phyloP scores from a whole-genome alignment of 2,888 invertebrate genomes.

The Zootermopsis nevadensis region DNA sequence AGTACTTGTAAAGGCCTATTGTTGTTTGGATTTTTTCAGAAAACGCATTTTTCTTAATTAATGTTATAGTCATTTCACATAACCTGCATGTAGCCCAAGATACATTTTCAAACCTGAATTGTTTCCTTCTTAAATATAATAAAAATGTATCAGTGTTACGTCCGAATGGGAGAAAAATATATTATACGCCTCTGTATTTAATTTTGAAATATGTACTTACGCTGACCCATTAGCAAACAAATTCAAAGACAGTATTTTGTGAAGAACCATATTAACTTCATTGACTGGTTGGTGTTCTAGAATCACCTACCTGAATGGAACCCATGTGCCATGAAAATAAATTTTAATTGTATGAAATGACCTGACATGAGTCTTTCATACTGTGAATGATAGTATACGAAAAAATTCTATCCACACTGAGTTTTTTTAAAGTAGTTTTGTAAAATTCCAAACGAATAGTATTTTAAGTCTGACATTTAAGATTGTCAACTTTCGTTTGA shows the following conservation, averaged over 20 bases:
- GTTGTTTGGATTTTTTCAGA: too few species aligned
- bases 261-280: not conserved
- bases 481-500: not conserved
- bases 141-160: too few species aligned
- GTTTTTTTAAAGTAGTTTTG: constrained; percentile 34
- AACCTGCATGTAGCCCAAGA: too few species aligned
- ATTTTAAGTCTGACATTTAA: not conserved
- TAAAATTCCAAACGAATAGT: not conserved
- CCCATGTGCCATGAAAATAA: constrained; percentile 9
- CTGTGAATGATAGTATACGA: constrained; percentile 45
- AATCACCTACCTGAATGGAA: not conserved
- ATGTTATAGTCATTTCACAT: too few species aligned
- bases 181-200: too few species aligned
- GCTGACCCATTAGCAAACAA: not conserved
- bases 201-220: too few species aligned
- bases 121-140: too few species aligned
- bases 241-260: not conserved
- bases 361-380: constrained; percentile 42
- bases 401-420: constrained; percentile 40
- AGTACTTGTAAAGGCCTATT: too few species aligned
- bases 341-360: constrained; percentile 27
- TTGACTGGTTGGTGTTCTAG: not conserved
- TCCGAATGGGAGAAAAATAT: too few species aligned
- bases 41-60: too few species aligned
- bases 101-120: too few species aligned